Evolutionary conservation across 2,797 vertebrate genomes (phyloP), one percentile per base, ranked within the genome.

Genomic region (Champsocephalus esox): DNA sequence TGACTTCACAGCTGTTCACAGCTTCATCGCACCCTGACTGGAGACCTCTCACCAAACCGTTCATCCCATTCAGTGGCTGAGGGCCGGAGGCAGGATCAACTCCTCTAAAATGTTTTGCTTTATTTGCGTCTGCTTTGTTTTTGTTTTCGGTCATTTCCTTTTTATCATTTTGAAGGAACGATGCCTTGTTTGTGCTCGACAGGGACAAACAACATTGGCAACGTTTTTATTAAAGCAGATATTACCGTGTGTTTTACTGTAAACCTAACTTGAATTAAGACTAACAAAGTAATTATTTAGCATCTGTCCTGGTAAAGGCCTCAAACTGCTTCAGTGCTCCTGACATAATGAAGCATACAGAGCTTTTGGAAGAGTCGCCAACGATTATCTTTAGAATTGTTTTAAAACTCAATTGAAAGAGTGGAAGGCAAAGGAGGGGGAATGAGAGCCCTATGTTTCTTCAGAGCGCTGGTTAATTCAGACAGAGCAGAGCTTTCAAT

Each of bases 1-100:
- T 97, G 97, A 97, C 96, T 97, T 96, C 96, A 96, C 96, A 97
- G 96, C 96, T 97, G 97, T 98, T 97, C 96, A 94, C 96, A 95
- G 84, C 87, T 87, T 96, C 95, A 96, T 94, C 95, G 96, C 95
- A 96, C 95, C 96, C 96, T 95, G 96, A 96, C 96, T 96, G 95
- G 95, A 96, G 94, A 95, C 92, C 95, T 95, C 94, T 94, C 95
- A 74, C 83, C 80, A 76, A 86, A 88, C 66, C 60, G 43, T 56
- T 78, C 74, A 86, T 75, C 79, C 81, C 87, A 95, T 95, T 97
- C 96, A 93, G 91, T 93, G 88, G 92, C 93, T 68, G 62, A 76
- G n/a, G 60, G 60, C 13, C 43, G 74, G 45, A 45, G 58, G 58
- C 50, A 63, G 49, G 61, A 45, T 34, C 19, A 69, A 75, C 58